Base-by-base conservation (phyloP, 1,140 invertebrate species). In the Pomacea maculata region DNA sequence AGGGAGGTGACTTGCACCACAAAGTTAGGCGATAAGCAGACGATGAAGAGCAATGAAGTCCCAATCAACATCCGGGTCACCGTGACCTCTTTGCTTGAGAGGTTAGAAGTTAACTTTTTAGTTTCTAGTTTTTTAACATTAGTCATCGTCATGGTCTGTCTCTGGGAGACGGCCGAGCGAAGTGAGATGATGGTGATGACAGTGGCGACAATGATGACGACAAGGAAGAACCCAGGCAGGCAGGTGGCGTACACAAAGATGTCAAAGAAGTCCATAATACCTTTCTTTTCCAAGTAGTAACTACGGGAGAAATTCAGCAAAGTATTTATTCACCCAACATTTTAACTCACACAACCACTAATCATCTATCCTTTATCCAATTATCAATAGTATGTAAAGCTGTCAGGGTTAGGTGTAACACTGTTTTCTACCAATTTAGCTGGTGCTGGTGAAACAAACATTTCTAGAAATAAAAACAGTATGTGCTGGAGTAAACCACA, bases 61-160 rank as follows among this genome's bases (percentile, higher is more conserved):
- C 8, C 57, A 45, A 72, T 72, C 54, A 79, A n/a, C 78, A 73
- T 79, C 70, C 54, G 29, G n/a, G 75, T 76, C 75, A 76, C 57
- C n/a, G 75, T 57, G 17, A 76, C 19, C 75, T 76, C 55, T 29
- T 45, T 34, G 21, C 45, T n/a, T 8, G n/a, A 52, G 21, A 55
- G 14, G 1, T 1, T 61, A 9, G 19, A 17, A 12, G 45, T 21
- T 1, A 29, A 10, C 1, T n/a, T 57, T 55, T n/a, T 4, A n/a
- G 7, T 5, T 21, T 12, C 21, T 7, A n/a, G 1, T 10, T 57
- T 29, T 12, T 14, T 54, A 54, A 14, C 15, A 61, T 11, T 34
- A 2, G 61, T 11, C 29, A 11, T 25, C 1, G 75, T 61, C 19
- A 61, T 45, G 14, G 19, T 21, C 11, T 64, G 19, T 29, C 75